Percentiles rank a stretch among this genome's conserved stretches.
phyloP scores from a whole-genome alignment of 2,113 vertebrate genomes.

The Balaeniceps rex region DNA sequence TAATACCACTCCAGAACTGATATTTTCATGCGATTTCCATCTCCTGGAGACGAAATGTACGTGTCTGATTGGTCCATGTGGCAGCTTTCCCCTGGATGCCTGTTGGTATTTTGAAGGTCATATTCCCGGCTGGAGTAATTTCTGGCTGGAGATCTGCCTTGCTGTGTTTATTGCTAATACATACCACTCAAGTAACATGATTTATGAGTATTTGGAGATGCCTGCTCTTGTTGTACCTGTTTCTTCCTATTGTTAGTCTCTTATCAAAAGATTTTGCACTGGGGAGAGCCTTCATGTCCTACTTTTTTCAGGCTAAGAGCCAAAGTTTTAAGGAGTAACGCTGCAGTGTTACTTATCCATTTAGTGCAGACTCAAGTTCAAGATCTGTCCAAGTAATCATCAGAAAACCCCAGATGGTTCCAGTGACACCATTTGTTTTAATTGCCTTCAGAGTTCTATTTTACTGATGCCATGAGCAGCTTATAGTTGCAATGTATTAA shows the following conservation, averaged over 20 bases:
- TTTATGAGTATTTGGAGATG: background rate
- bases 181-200: background rate
- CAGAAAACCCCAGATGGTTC: background rate
- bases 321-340: background rate
- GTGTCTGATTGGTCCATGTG: background rate
- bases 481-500: background rate
- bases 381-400: background rate
- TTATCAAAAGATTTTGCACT: background rate
- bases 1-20: background rate
- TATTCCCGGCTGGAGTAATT: background rate
- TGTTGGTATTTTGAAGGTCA: background rate
- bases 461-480: background rate
- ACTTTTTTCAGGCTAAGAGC: background rate
- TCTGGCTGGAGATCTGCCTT: background rate
- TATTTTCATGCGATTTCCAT: background rate
- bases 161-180: background rate
- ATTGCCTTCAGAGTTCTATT: background rate
- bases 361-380: background rate
- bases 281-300: background rate
- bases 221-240: background rate
- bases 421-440: background rate
- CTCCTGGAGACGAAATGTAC: background rate
- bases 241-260: background rate
- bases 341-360: background rate
- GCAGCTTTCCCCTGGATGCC: background rate